Evolutionary conservation across 2,797 vertebrate species (phyloP).

Genomic region (Gymnopithys bicolor): DNA sequence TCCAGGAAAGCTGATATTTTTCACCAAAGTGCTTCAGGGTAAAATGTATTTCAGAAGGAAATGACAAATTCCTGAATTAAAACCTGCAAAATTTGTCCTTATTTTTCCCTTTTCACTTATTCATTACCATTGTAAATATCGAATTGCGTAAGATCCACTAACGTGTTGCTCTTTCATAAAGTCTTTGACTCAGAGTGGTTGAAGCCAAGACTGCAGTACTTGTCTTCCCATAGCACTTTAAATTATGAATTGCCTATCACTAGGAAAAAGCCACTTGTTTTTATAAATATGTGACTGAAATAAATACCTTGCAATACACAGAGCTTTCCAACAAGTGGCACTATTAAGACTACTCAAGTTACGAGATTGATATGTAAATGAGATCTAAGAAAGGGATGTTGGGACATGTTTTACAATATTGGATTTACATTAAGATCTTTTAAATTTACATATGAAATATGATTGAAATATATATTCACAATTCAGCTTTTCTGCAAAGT

Average conservation of each 20-base stretch:
- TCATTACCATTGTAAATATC: not conserved
- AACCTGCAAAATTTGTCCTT: not conserved
- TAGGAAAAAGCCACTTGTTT: constrained; percentile 12
- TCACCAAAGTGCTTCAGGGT: not conserved
- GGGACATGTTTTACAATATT: constrained; percentile 64
- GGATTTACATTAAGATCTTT: constrained; percentile 31
- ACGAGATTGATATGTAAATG: constrained; percentile 58
- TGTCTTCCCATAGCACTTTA: not conserved
- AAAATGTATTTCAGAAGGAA: not conserved
- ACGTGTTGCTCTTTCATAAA: not conserved
- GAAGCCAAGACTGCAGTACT: not conserved
- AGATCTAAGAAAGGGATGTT: constrained; percentile 58
- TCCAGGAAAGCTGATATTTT: not conserved
- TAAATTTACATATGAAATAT: constrained; percentile 47
- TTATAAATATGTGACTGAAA: constrained; percentile 10
- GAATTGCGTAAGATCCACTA: not conserved
- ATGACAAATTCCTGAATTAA: constrained; percentile 1
- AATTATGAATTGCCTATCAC: constrained; percentile 32
- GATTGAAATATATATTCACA: not conserved
- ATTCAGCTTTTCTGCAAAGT: constrained; percentile 14
- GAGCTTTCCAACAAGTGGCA: constrained; percentile 30
- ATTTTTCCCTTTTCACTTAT: constrained; percentile 5
- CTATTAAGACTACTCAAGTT: constrained; percentile 60
- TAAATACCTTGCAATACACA: constrained; percentile 41
- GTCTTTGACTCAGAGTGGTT: not conserved